phyloP scores from a whole-genome alignment of 2,888 invertebrate species.

The Leptothorax acervorum region DNA sequence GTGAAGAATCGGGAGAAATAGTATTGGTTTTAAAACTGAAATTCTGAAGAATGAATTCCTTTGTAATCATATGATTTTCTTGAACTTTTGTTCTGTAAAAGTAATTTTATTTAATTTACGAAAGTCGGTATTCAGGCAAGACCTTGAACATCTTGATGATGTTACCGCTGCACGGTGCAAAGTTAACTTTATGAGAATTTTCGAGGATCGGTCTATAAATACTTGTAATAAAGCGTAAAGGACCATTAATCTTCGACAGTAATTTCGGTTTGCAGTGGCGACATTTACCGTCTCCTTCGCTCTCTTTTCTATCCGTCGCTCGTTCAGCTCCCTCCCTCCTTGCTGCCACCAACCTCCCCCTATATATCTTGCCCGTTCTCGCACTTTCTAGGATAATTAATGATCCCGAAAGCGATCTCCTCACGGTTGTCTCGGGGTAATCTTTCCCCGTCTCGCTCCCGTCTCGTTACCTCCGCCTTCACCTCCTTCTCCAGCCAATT shows the following conservation, averaged over 20 bases:
- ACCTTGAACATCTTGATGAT: background rate
- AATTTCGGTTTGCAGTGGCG: conserved; percentile 83
- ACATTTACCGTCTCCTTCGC: conserved; percentile 78
- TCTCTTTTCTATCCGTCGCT: conserved; percentile 60
- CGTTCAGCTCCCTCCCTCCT: conserved; percentile 57
- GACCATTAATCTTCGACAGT: conserved; percentile 83
- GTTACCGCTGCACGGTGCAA: conserved; percentile 38
- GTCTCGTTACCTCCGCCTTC: conserved; percentile 35
- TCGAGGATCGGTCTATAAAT: conserved; percentile 77
- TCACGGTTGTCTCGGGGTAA: conserved; percentile 81
- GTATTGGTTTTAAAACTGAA: too few species aligned
- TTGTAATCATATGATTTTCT: too few species aligned
- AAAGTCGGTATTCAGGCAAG: background rate
- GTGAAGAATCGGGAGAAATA: too few species aligned
- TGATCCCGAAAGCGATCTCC: conserved; percentile 83
- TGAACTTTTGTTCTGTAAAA: background rate
- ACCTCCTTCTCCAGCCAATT: conserved; percentile 48
- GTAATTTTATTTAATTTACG: background rate
- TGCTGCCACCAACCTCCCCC: conserved; percentile 51
- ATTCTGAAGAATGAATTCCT: too few species aligned
- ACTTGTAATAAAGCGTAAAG: conserved; percentile 77
- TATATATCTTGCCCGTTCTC: conserved; percentile 71
- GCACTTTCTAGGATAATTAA: conserved; percentile 82
- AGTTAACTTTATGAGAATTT: conserved; percentile 63
- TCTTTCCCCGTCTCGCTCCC: conserved; percentile 74